phyloP scores from a whole-genome alignment of 2,797 vertebrate species.

The Gallirallus australis region DNA sequence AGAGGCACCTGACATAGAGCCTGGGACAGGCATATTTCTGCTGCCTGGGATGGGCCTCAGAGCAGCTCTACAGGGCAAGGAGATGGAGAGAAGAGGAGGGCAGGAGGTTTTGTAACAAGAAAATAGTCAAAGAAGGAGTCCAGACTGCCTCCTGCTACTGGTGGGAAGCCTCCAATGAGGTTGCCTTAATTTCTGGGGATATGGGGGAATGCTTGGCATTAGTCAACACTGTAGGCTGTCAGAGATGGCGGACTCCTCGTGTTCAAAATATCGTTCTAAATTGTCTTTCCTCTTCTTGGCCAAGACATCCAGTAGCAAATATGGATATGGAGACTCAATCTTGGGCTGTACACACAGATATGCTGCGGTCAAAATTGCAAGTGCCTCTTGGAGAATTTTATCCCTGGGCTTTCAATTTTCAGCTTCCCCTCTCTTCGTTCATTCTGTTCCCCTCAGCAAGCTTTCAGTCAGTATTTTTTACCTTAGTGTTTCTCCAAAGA shows the following conservation, averaged over 20 bases:
- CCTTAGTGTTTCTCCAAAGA: not conserved
- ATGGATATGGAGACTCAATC: not conserved
- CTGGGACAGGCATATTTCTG: not conserved
- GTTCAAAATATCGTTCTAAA: not conserved
- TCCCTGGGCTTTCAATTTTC: not conserved
- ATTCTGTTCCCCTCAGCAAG: not conserved
- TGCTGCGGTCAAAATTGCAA: accelerated
- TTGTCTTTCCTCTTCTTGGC: not conserved
- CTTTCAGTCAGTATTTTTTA: not conserved
- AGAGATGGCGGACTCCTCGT: not conserved
- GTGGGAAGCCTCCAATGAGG: not conserved
- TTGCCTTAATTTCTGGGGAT: not conserved
- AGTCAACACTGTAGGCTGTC: not conserved
- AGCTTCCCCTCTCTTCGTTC: not conserved
- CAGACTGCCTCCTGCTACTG: not conserved
- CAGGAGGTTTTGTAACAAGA: not conserved
- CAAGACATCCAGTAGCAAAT: not conserved
- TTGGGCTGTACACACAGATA: not conserved
- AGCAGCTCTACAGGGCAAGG: not conserved
- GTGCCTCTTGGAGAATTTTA: not conserved
- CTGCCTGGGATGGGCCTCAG: not conserved
- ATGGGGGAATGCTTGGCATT: not conserved
- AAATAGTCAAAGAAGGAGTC: not conserved
- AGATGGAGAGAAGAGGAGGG: not conserved
- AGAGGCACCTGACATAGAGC: not conserved